phyloP scores from a whole-genome alignment of 2,113 vertebrate genomes.

The Pao palembangensis region DNA sequence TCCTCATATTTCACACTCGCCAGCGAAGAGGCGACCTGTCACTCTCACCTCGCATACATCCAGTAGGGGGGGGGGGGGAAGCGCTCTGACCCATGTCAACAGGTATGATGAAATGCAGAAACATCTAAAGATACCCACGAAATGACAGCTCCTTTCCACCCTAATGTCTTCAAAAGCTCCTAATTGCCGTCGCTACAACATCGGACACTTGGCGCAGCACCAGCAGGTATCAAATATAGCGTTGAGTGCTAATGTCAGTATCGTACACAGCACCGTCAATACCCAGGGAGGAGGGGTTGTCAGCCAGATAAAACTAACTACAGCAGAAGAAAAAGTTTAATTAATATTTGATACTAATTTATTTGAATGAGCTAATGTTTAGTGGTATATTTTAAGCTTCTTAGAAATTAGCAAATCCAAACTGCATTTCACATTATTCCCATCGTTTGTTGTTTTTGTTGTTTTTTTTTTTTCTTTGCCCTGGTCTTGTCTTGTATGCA shows the following conservation, averaged over 20 bases:
- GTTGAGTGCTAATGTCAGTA: constrained; percentile 10
- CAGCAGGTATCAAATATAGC: constrained; percentile 5
- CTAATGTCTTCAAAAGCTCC: neutral
- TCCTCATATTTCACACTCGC: constrained; percentile 35
- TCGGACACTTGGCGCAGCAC: constrained; percentile 2
- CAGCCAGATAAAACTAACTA: neutral
- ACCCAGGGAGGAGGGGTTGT: neutral
- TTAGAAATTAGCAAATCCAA: neutral
- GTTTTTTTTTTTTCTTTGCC: constrained; percentile 19
- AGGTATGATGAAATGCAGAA: constrained; percentile 29
- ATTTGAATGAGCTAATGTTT: neutral
- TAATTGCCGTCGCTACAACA: neutral
- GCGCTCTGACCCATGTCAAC: constrained; percentile 35
- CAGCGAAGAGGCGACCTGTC: constrained; percentile 8
- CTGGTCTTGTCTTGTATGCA: constrained; percentile 34
- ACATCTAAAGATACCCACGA: constrained; percentile 7
- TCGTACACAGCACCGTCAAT: neutral
- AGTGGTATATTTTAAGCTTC: neutral
- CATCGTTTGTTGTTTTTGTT: neutral
- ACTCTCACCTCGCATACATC: constrained; percentile 29
- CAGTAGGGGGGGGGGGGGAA: neutral
- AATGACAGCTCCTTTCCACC: constrained; percentile 10
- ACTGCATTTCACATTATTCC: constrained; percentile 13
- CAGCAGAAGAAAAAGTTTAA: neutral
- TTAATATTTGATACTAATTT: too few species aligned